Evolutionary conservation across 1,140 invertebrate species (phyloP).

Genomic region (Nephila pilipes): DNA sequence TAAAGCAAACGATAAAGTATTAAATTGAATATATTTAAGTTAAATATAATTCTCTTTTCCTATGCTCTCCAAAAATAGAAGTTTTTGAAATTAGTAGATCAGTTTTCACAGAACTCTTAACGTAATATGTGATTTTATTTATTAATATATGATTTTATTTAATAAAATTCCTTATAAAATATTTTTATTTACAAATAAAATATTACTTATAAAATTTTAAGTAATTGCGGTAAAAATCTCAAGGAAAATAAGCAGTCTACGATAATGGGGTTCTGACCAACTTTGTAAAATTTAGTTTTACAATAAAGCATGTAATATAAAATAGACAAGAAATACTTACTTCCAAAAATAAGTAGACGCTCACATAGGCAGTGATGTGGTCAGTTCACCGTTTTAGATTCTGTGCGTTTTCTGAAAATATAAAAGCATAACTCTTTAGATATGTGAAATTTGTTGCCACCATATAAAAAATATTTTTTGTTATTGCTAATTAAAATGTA

Average conservation of each 20-base stretch:
- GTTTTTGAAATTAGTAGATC: no score
- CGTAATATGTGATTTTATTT: no score
- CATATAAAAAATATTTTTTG: background rate
- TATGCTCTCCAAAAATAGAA: no score
- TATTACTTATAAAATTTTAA: background rate
- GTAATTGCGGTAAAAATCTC: no score
- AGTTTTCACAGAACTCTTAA: no score
- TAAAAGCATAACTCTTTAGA: background rate
- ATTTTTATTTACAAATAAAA: background rate
- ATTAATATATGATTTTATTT: no score
- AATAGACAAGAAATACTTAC: background rate
- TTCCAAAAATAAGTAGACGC: background rate
- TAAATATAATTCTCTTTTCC: no score
- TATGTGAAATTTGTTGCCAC: background rate
- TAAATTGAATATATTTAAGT: no score
- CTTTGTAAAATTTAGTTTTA: background rate
- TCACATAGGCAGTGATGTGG: background rate
- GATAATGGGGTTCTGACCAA: no score
- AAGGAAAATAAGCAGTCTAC: no score
- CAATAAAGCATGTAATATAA: background rate
- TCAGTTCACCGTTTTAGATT: background rate
- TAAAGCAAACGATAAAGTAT: no score
- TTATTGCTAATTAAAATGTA: background rate
- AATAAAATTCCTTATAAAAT: no score
- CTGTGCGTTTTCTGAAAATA: conserved; percentile 11